A percentile compares a stretch with the other conserved stretches of the same genome.
Evolutionary conservation across 2,113 vertebrate species (phyloP).

Genomic region (Grammatotria lemairii): DNA sequence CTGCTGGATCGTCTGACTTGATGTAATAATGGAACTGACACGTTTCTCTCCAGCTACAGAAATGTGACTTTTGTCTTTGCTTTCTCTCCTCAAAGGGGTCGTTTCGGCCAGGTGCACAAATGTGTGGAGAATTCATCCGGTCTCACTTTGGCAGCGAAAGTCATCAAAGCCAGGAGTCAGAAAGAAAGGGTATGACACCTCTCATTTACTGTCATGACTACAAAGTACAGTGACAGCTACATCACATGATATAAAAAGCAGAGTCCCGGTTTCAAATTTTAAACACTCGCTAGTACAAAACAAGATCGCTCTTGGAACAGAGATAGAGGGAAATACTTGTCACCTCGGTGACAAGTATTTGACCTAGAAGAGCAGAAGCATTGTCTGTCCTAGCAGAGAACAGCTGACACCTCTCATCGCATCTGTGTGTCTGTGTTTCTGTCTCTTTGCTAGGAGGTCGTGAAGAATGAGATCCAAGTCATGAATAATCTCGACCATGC

Average conservation of each 20-base stretch:
- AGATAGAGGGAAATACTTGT: conserved; percentile 35
- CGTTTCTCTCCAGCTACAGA: not conserved
- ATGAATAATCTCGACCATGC: conserved; percentile 97
- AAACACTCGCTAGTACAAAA: not conserved
- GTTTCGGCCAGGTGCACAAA: conserved; percentile 95
- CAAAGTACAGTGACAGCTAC: not conserved
- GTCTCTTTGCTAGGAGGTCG: conserved; percentile 80
- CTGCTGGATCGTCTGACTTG: not conserved
- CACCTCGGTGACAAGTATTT: conserved; percentile 52
- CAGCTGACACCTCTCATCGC: conserved; percentile 53
- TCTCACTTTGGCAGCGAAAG: conserved; percentile 91
- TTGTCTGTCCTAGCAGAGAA: conserved; percentile 42
- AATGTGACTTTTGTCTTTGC: not conserved
- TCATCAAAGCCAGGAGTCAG: conserved; percentile 82
- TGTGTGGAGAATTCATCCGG: conserved; percentile 94
- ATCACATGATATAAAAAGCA: conserved; percentile 29
- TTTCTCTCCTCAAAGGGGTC: conserved; percentile 72
- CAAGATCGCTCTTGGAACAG: conserved; percentile 41
- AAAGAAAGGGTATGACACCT: conserved; percentile 85
- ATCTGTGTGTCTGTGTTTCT: not conserved
- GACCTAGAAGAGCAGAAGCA: conserved; percentile 51
- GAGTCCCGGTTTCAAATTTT: not conserved
- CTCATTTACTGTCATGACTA: not conserved
- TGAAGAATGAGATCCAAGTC: conserved; percentile 92
- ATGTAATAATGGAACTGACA: not conserved